Conservation (phyloP, 2,113 vertebrate genomes). For the Gopherus evgoodei region DNA sequence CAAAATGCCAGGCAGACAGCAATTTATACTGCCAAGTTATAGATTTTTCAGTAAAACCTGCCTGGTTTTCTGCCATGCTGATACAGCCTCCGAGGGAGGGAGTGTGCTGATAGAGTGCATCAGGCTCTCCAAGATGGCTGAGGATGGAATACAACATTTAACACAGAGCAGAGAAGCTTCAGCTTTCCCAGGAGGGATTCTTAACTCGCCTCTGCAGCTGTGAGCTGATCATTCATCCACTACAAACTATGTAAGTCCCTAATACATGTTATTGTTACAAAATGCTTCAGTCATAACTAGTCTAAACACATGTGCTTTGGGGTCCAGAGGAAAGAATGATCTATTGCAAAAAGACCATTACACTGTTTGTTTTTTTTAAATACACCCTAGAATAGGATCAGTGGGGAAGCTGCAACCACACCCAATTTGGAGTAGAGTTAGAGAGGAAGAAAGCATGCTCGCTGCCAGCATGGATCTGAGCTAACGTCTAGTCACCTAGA, state of each 20-base stretch:
- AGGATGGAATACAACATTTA: fast-evolving
- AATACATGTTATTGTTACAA: background rate
- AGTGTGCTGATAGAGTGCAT: background rate
- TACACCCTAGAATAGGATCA: too few species aligned
- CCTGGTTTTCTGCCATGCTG: background rate
- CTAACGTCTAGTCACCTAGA: conserved; percentile 56
- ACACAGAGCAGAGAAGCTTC: background rate
- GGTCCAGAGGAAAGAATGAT: background rate
- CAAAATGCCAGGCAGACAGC: background rate
- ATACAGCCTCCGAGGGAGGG: conserved; percentile 27
- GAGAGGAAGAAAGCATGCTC: background rate
- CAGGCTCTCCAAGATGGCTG: background rate
- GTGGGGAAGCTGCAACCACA: background rate
- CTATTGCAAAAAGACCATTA: background rate
- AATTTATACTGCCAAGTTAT: fast-evolving
- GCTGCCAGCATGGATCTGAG: conserved; percentile 38
- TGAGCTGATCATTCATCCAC: conserved; percentile 11
- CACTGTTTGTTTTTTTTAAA: background rate
- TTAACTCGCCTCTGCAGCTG: conserved; percentile 45
- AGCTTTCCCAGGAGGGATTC: background rate
- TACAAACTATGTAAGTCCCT: background rate
- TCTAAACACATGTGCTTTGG: fast-evolving
- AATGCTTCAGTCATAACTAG: fast-evolving
- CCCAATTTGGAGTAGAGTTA: background rate
- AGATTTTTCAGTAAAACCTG: fast-evolving